A percentile compares a stretch with the other conserved stretches of the same genome.
phyloP scores from a whole-genome alignment of 2,113 vertebrate genomes.

The Pseudopipra pipra region DNA sequence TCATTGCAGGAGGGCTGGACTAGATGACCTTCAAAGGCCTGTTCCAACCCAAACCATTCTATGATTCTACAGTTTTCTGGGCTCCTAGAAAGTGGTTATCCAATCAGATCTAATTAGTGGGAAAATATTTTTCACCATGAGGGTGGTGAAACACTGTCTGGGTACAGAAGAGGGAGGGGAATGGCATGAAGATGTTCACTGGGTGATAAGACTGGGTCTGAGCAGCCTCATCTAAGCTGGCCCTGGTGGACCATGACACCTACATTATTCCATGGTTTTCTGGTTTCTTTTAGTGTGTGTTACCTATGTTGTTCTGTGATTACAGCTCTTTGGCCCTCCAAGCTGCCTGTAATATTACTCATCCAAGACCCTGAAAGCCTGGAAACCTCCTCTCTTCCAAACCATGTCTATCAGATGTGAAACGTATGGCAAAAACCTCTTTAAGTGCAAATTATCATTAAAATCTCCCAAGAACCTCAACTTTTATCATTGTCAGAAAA shows the following conservation, averaged over 20 bases:
- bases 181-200: fast-evolving
- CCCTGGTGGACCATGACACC: neutral
- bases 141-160: neutral
- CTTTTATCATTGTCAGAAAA: neutral
- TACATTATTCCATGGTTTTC: neutral
- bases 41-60: neutral
- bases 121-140: fast-evolving
- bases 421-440: neutral
- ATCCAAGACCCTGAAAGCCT: neutral
- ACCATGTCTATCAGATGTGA: neutral
- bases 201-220: neutral
- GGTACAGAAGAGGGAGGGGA: neutral
- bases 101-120: neutral
- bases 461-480: neutral
- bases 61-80: neutral
- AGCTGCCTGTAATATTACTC: neutral
- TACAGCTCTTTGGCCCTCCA: neutral
- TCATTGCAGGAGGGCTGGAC: neutral
- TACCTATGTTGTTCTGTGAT: neutral
- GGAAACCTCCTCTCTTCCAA: neutral
- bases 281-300: neutral
- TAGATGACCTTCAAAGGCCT: neutral
- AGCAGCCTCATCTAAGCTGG: neutral
- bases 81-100: neutral
- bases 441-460: neutral